Base-by-base conservation (phyloP, 2,797 vertebrate species). In the Tachyglossus aculeatus region DNA sequence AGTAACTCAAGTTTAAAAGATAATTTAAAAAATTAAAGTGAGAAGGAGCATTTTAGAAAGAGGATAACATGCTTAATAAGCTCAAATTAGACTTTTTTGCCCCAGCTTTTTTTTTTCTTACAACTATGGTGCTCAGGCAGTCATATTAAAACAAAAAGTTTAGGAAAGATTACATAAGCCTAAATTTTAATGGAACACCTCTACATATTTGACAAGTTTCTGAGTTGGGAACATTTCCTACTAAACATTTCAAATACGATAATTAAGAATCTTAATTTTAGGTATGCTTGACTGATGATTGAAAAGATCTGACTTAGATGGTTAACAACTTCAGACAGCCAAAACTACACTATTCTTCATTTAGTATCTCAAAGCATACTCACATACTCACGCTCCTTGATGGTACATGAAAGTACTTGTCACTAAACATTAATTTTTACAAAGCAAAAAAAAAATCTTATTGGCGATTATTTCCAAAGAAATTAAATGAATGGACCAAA, bases 401-500 rank as follows among this genome's bases (percentile, higher is more conserved):
- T 19, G 70, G 22, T 4, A 60, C 43, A 60, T 59, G 66, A 74
- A 71, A 72, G 7, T 29, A 24, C 15, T 74, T 45, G 43, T 1
- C 9, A 48, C 25, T 29, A 4, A 48, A 48, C 25, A 48, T 29
- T 19, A 27, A 48, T 48, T 48, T 27, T 48, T 29, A 48, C 10
- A 47, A 25, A 47, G 18, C 6, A 25, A 48, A 9, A 19, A 7
- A 10, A 19, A 10, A 22, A 18, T 11, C 27, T 47, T 29, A 47
- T 27, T 11, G 25, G 18, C 48, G 53, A 43, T 54, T 22, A 32
- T 37, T 69, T 74, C 40, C 40, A 58, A n/a, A 19, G 39, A 57
- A 56, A 57, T 59, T 5, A 14, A 54, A 22, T 13, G 60, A 64
- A 21, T 16, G 53, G 36, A 50, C 68, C n/a, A 38, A 71, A 77